Evolutionary conservation across 2,888 invertebrate genomes (phyloP), one percentile per base, ranked within the genome.

Genomic region (Xestia rhomboidea): DNA sequence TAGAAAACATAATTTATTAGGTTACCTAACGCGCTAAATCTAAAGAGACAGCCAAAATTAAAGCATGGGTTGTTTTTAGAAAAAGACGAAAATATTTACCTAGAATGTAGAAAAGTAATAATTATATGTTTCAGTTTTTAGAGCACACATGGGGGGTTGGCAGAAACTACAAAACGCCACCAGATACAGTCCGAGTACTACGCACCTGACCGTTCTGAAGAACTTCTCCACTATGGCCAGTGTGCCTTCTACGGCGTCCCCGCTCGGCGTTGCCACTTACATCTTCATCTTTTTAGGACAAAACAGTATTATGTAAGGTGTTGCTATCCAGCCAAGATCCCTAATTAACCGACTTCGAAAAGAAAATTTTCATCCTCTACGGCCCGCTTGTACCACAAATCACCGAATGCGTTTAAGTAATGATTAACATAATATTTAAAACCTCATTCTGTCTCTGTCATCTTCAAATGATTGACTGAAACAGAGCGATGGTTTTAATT

Each of bases 1-100:
- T 63, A 38, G 24, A 44, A 62, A 73, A 80, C 66, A 30, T 69
- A n/a, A 68, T 68, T 73, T 64, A 68, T 68, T 46, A 67, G 30
- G 62, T 70, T 60, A 68, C 27, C 21, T 13, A 27, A 38, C 18
- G 1, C 54, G 24, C 41, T 15, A 0, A 21, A 46, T 24, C n/a
- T 67, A 24, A n/a, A 27, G 18, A 15, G 21, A 49, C 51, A 24
- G 1, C 41, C 49, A 57, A 24, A 57, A 11, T 30, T 15, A 7
- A 30, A 49, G 7, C 18, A 8, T 41, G 13, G 4, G 13, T 68
- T 41, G 15, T 15, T 64, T 30, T 54, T 21, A 15, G 3, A 27
- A 27, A 11, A 27, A 30, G 2, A 41, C 11, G 11, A 54, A 24
- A 24, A 30, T 24, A 46, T 27, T 62, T 62, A 21, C 34, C 21